Evolutionary conservation across 2,797 vertebrate species (phyloP).

Genomic region (Gallinago solitaria): DNA sequence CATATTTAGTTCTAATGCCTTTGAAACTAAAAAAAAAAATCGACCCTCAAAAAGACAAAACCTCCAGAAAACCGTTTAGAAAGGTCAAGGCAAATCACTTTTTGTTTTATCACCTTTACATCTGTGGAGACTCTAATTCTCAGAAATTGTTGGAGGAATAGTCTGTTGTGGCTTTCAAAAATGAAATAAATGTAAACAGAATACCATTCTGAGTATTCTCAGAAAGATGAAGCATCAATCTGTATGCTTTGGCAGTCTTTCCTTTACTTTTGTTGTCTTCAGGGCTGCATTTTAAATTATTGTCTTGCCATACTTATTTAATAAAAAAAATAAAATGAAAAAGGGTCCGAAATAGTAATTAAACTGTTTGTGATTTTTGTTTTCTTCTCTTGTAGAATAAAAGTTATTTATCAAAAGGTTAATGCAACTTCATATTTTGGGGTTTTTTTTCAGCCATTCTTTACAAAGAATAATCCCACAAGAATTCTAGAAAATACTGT

Average conservation of each 20-base stretch:
- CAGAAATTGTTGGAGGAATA: background rate
- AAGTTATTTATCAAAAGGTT: background rate
- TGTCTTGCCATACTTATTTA: background rate
- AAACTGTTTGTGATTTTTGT: background rate
- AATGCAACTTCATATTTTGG: background rate
- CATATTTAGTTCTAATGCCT: background rate
- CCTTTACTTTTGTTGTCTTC: background rate
- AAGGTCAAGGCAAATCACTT: background rate
- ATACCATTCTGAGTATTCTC: background rate
- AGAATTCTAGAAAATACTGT: background rate
- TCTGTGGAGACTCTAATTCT: background rate
- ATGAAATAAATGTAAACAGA: background rate
- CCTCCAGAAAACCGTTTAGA: background rate
- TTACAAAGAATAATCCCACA: background rate
- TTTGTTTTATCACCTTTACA: background rate
- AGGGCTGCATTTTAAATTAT: background rate
- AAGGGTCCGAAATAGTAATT: background rate
- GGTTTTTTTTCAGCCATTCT: background rate
- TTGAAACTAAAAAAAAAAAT: background rate
- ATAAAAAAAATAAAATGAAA: background rate
- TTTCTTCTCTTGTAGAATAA: background rate
- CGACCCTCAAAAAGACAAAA: background rate
- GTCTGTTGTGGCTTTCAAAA: background rate
- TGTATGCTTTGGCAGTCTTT: background rate
- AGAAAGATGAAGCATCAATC: background rate